Conservation (phyloP, 92 coral and sea anemone species). For the Actinostola sp. region DNA sequence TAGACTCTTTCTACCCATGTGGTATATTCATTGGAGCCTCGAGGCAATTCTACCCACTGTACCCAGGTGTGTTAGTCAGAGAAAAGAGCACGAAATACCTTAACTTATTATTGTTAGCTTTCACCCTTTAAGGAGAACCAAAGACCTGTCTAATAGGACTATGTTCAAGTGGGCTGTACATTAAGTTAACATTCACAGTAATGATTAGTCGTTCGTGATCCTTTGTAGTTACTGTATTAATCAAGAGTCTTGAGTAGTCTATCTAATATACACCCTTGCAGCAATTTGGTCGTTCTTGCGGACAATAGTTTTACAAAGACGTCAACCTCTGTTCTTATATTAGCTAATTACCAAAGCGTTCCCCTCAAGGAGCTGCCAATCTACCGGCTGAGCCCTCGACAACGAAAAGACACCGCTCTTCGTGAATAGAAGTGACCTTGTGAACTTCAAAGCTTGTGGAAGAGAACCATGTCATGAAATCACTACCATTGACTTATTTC, state of each 20-base stretch:
- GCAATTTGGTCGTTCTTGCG: background rate
- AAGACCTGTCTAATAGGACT: background rate
- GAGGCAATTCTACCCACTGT: background rate
- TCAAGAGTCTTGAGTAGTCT: background rate
- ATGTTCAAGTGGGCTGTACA: background rate
- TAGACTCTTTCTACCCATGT: background rate
- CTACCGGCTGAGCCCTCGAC: background rate
- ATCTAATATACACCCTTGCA: background rate
- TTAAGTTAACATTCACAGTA: no score
- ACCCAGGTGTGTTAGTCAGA: constrained; percentile 3
- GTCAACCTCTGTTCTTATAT: background rate
- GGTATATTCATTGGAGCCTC: background rate
- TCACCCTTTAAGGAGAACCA: background rate
- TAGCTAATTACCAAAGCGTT: background rate
- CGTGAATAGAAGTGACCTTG: background rate
- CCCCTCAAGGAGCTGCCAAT: constrained; percentile 6
- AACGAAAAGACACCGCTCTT: background rate
- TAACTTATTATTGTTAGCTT: background rate
- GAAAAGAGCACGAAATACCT: background rate
- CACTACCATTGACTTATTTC: no score
- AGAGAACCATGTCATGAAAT: background rate
- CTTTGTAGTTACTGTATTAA: background rate
- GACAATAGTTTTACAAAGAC: background rate
- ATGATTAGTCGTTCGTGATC: background rate
- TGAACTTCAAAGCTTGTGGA: background rate